A percentile compares a stretch with the other conserved stretches of the same genome.
phyloP scores from a whole-genome alignment of 2,113 vertebrate genomes.

The Pogonocichla stellata region DNA sequence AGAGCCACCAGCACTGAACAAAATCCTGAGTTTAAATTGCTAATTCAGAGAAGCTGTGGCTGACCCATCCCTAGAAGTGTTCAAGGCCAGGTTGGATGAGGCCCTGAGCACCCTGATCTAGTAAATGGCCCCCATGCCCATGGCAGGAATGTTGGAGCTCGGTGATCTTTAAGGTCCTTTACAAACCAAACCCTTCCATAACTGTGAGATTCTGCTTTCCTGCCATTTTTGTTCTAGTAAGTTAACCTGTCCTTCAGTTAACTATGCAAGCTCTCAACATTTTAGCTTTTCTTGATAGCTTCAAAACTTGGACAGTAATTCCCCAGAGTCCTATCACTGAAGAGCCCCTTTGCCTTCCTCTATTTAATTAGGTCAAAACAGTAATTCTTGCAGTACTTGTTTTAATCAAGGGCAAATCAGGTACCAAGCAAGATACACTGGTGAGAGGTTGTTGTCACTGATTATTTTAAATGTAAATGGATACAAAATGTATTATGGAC shows the following conservation, averaged over 20 bases:
- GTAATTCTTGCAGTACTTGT: neutral
- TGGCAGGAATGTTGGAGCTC: neutral
- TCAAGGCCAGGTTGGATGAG: neutral
- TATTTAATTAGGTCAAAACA: neutral
- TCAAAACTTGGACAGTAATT: neutral
- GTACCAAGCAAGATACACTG: neutral
- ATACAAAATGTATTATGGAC: neutral
- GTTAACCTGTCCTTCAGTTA: neutral
- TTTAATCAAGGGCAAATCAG: neutral
- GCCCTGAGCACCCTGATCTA: neutral
- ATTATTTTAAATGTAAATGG: neutral
- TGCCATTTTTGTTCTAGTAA: neutral
- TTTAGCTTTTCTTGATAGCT: neutral
- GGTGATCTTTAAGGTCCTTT: neutral
- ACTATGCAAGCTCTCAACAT: neutral
- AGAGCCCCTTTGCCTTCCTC: neutral
- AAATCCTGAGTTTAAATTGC: neutral
- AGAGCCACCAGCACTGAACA: neutral
- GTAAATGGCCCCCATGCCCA: fast-evolving
- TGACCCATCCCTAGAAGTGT: neutral
- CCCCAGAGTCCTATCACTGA: neutral
- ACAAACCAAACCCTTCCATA: neutral
- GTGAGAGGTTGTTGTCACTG: neutral
- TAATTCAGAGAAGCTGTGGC: neutral
- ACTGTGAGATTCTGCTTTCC: neutral